Evolutionary conservation across 1,140 invertebrate genomes (phyloP).

Genomic region (Drosophila bocqueti): DNA sequence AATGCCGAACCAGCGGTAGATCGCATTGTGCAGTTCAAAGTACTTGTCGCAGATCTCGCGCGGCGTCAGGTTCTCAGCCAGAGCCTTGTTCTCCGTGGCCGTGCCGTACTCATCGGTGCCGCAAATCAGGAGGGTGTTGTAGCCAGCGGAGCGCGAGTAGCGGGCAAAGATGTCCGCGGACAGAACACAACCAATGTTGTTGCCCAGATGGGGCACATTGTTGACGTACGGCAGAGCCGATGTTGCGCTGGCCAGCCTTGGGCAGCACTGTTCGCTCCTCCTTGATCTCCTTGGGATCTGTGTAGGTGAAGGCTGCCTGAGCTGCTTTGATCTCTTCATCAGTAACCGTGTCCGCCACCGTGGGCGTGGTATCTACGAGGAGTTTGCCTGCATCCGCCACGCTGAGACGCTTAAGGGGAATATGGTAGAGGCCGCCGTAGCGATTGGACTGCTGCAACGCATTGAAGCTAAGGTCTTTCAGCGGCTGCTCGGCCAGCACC

Average conservation of each 20-base stretch:
- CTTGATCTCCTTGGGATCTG: conserved; percentile 41
- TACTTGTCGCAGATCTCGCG: conserved; percentile 99
- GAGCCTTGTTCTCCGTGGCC: conserved; percentile 99
- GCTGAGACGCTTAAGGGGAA: conserved; percentile 78
- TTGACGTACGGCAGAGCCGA: conserved; percentile 99
- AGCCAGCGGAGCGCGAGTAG: conserved; percentile 95
- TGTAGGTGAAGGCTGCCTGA: conserved; percentile 87
- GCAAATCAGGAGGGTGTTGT: conserved; percentile 96
- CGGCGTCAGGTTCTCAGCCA: conserved; percentile 96
- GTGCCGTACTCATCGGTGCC: conserved; percentile 99
- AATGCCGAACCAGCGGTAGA: conserved; percentile 99
- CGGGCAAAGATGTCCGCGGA: conserved; percentile 98
- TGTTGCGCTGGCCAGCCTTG: conserved; percentile 92
- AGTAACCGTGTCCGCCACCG: conserved; percentile 85
- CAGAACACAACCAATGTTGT: too few relatives aligned
- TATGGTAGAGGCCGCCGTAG: conserved; percentile 79
- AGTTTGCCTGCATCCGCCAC: conserved; percentile 85
- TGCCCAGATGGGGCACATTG: conserved; percentile 99
- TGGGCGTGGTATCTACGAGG: conserved; percentile 72
- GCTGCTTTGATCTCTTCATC: conserved; percentile 88
- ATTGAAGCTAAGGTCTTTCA: conserved; percentile 81
- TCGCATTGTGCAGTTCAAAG: conserved; percentile 95
- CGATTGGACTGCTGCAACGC: conserved; percentile 83
- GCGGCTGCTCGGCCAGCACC: conserved; percentile 60
- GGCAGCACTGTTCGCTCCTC: conserved; percentile 87